Evolutionary conservation across 2,888 invertebrate species (phyloP).

Genomic region (Patella depressa): DNA sequence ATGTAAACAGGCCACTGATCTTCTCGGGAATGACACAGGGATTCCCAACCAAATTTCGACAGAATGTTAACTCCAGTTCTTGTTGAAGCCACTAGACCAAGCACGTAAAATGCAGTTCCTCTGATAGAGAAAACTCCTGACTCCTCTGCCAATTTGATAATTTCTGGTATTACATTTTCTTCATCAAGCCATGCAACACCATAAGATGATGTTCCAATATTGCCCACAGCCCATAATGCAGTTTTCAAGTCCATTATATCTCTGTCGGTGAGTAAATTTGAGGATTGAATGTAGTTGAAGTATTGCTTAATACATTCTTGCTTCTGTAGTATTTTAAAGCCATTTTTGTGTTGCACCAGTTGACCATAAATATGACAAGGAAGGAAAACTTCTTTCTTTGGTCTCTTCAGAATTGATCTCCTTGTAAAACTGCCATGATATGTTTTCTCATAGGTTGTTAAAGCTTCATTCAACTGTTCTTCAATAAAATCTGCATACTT

Average conservation of each 20-base stretch:
- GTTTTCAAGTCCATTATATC: constrained; percentile 83
- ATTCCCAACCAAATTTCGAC: constrained; percentile 78
- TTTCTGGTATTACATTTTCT: constrained; percentile 74
- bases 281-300: constrained; percentile 59
- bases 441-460: constrained; percentile 86
- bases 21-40: constrained; percentile 82
- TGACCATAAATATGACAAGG: constrained; percentile 89
- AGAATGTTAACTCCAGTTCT: constrained; percentile 86
- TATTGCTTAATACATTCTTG: constrained; percentile 64
- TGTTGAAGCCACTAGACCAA: constrained; percentile 89
- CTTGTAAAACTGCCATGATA: constrained; percentile 75
- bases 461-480: constrained; percentile 87
- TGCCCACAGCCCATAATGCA: constrained; percentile 84
- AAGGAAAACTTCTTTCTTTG: constrained; percentile 72
- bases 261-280: constrained; percentile 56
- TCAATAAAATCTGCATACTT: constrained; percentile 92
- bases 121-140: constrained; percentile 89
- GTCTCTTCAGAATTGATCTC: constrained; percentile 61
- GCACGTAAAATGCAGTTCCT: constrained; percentile 87
- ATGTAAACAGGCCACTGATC: constrained; percentile 70
- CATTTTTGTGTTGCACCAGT: constrained; percentile 79
- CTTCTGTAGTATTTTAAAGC: constrained; percentile 69
- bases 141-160: constrained; percentile 81
- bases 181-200: constrained; percentile 83
- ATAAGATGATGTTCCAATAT: constrained; percentile 79